Evolutionary conservation across 2,888 invertebrate genomes (phyloP), one percentile per base, ranked within the genome.

Genomic region (Cyclophora punctaria): DNA sequence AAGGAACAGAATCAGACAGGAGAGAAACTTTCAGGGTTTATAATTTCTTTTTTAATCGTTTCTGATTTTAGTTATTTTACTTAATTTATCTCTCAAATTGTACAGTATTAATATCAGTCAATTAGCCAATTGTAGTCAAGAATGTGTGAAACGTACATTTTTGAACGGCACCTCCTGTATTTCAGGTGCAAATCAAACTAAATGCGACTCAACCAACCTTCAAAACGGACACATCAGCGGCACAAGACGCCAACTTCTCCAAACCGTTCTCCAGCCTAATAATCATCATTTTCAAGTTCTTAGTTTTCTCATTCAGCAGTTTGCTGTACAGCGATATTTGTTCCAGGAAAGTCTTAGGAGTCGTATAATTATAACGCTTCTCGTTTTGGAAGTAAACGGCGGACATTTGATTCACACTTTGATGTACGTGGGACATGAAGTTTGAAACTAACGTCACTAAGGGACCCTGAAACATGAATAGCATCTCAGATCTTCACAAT

Each of bases 311-410:
- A 33, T 78, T 90, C 34, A 95, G 75, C 4, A 95, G 78, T 70
- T 95, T 95, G 0, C 91, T 86, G 69, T 93, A 98, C 3, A 98
- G 86, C 6, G 94, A 92, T 53, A 98, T 97, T 73, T 97, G 95
- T 74, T 98, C 98, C 46, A 98, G 83, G 83, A 98, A 98, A 0
- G 96, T 95, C 85, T 98, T 98, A 0, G 98, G 98, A 0, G 98
- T 98, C 0, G 98, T 98, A 78, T 98, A 98, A 79, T 98, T 98
- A 81, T 96, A 97, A 3, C 98, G 91, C 43, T 93, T 92, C 65
- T 98, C 98, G 71, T 96, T 97, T 60, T 91, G 87, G 57, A 95
- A 89, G 79, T 97, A 98, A 3, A 90, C 76, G 3, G 91, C 88
- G 0, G 97, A 97, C 88, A 96, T 94, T 45, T 93, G 91, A 72